These are phyloP conservation scores for Agonopterix arenella DNA, from an alignment of 2,888 invertebrate species.

Conservation along the genomic window DNA sequence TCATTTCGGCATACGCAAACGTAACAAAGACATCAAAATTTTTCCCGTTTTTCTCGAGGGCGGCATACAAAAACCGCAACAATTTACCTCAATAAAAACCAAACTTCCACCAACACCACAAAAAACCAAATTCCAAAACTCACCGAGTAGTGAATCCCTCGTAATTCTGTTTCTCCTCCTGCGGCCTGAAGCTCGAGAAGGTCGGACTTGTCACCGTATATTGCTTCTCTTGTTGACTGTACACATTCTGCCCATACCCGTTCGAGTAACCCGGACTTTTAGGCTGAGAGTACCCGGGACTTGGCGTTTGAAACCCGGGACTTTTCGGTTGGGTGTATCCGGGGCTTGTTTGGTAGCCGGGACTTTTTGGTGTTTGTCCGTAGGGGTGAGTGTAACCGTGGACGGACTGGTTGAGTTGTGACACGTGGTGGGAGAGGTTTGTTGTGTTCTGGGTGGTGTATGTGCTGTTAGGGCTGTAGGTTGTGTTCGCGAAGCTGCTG, in stretches of 20 bases:
- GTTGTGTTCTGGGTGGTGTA: conserved; percentile 34
- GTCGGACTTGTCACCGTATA: conserved; percentile 54
- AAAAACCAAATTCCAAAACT: conserved; percentile 23
- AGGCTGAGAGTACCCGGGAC: conserved; percentile 1
- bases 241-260: conserved; percentile 29
- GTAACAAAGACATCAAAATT: too few relatives aligned
- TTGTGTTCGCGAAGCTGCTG: conserved; percentile 64
- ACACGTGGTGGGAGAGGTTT: conserved; percentile 37
- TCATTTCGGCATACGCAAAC: too few relatives aligned
- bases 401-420: conserved; percentile 46
- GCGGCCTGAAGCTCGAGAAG: conserved; percentile 62
- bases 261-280: conserved; percentile 6
- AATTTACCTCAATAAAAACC: not conserved
- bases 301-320: conserved; percentile 8
- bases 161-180: conserved; percentile 73
- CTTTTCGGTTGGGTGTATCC: not conserved
- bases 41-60: too few relatives aligned
- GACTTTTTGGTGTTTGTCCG: conserved; percentile 10
- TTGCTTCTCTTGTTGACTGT: conserved; percentile 40
- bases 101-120: not conserved
- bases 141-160: conserved; percentile 82
- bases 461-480: conserved; percentile 64
- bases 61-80: too few relatives aligned
- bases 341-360: conserved; percentile 2
- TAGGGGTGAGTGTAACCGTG: conserved; percentile 26